phyloP scores from a whole-genome alignment of 2,113 vertebrate genomes.

The Turnix velox region DNA sequence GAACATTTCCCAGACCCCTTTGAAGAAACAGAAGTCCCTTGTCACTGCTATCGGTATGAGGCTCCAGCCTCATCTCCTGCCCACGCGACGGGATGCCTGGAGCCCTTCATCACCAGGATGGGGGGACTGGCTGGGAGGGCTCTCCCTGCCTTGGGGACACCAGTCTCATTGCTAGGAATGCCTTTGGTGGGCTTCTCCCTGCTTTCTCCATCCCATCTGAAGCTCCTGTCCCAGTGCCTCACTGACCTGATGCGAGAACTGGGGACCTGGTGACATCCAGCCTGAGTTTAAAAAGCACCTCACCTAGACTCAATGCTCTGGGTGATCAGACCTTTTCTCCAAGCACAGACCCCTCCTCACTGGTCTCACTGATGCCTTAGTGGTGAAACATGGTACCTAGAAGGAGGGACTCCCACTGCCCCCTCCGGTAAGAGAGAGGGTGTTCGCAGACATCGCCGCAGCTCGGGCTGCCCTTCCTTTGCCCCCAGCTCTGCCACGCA shows the following conservation, averaged over 20 bases:
- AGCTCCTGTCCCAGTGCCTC: no score
- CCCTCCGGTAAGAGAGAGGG: neutral
- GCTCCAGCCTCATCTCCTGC: neutral
- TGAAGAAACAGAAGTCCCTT: neutral
- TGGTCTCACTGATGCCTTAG: neutral
- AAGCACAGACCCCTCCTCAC: fast-evolving
- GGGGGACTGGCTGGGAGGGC: neutral
- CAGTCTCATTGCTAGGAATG: neutral
- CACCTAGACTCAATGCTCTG: fast-evolving
- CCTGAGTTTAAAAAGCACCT: neutral
- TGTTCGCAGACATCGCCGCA: neutral
- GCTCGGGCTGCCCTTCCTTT: neutral
- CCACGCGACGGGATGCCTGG: neutral
- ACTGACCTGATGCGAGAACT: neutral
- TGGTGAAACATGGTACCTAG: neutral
- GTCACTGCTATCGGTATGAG: fast-evolving
- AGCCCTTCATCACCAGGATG: neutral
- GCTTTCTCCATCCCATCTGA: neutral
- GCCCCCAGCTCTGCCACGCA: neutral
- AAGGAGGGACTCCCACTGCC: neutral
- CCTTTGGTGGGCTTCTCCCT: neutral
- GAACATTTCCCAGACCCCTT: neutral
- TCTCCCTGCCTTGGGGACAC: neutral
- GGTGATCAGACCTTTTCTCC: neutral
- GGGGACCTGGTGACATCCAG: neutral